Percentiles rank a stretch among this genome's conserved stretches.
Conservation (phyloP, 2,113 vertebrate species). For the Clarias macrocephalus region DNA sequence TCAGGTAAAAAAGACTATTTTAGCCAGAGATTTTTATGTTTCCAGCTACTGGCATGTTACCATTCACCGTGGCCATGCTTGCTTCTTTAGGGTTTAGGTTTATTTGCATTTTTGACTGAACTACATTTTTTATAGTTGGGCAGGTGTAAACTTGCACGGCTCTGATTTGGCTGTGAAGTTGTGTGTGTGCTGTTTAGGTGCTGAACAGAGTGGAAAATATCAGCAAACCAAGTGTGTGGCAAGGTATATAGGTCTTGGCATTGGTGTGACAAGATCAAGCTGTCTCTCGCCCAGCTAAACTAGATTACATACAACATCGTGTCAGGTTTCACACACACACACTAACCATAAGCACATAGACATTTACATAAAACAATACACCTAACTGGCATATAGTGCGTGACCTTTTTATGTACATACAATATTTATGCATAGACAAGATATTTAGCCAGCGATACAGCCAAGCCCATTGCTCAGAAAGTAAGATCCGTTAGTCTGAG, state of each 20-base stretch:
- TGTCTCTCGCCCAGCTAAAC: conserved; percentile 53
- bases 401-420: not conserved
- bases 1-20: not conserved
- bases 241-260: conserved; percentile 78
- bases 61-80: not conserved
- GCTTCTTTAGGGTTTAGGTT: not conserved
- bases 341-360: conserved; percentile 26
- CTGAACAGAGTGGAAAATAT: conserved; percentile 9
- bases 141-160: conserved; percentile 33
- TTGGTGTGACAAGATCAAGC: conserved; percentile 76
- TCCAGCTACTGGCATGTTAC: no score
- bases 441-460: not conserved
- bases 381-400: not conserved
- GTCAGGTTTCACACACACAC: conserved; percentile 26
- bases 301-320: conserved; percentile 31
- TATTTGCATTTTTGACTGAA: conserved; percentile 5
- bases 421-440: not conserved
- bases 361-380: conserved; percentile 36
- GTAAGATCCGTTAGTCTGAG: not conserved
- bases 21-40: not conserved
- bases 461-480: not conserved
- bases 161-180: conserved; percentile 41
- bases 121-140: not conserved
- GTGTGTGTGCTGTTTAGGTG: conserved; percentile 43
- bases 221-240: conserved; percentile 71